Base-by-base conservation (phyloP, 2,113 vertebrate genomes). In the Cyphomyrus plagiostoma region DNA sequence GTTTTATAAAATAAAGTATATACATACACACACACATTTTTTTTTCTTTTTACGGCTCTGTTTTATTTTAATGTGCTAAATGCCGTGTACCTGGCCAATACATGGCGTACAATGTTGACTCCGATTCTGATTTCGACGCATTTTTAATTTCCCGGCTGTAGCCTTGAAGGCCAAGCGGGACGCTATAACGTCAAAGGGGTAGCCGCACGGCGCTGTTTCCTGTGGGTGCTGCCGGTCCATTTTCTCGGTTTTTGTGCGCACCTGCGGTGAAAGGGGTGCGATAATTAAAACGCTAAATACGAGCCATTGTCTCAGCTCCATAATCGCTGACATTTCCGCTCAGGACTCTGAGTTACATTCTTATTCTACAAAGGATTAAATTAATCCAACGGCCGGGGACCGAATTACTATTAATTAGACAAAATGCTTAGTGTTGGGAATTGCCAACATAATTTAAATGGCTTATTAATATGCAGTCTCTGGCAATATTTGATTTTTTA, bases 351-450 rank as follows among this genome's bases (percentile, higher is more conserved):
- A 90, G 91, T 88, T 89, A 89, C 89, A 91, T 90, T 92, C 91
- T 88, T 74, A 70, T 90, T 70, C 91, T 92, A 90, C 91, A 90
- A 93, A 92, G 92, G 92, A 93, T 93, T 93, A 92, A 90, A 90
- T 84, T 92, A 93, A 93, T 92, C 92, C 92, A 92, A 91, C 91
- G 91, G 90, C 91, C 91, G 90, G 92, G 92, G 92, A 89, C 90
- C 91, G 91, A 92, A 93, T 92, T 93, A 92, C 92, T 92, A 92
- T 91, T 93, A 93, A 93, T 93, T 93, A 93, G 91, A 92, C 92
- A 91, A 93, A 93, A 93, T 90, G 90, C 92, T 91, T 92, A 92
- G 92, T 90, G 91, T 92, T 92, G 92, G 92, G 92, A 93, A 91
- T 93, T 90, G 91, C 89, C 86, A 62, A 90, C 77, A 92, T 92